Evolutionary conservation across 2,797 vertebrate genomes (phyloP), one percentile per base, ranked within the genome.

Genomic region (Cyclura pinguis): DNA sequence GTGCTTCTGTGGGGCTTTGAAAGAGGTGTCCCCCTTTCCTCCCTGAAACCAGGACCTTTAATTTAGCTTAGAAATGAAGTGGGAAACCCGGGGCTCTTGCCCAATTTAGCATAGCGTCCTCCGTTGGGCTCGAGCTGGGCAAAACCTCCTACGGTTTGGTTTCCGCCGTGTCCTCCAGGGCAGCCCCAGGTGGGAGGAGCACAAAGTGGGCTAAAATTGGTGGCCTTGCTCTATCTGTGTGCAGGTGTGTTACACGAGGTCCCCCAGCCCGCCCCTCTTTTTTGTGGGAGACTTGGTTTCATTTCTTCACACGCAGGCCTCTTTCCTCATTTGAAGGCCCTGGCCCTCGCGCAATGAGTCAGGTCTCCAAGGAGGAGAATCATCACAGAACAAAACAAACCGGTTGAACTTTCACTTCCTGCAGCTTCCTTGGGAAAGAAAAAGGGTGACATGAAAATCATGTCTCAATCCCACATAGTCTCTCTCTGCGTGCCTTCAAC

Each of bases 311-410:
- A 7, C 0, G 22, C 59, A 4, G 24, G 42, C 52, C 24, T 38
- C 67, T 90, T 90, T 90, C 85, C 85, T 82, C 89, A 76, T 87
- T 87, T 87, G 6, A 38, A 52, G 67, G 13, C 9, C 2, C 4
- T n/a, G 3, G 7, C 18, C 59, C 22, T 81, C 35, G 3, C 2
- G 0, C 35, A 59, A 42, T 90, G 84, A 90, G 29, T 90, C 84
- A 90, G 1, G 2, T 29, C 52, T 8, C n/a, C 55, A 1, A 32
- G 32, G 10, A 29, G 32, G n/a, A 74, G 4, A 1, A 18, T 16
- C 18, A 29, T 24, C 50, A 13, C 24, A 9, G 5, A 1, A 4
- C 3, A 5, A 8, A n/a, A n/a, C 2, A 10, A 8, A 2, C 47
- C 5, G 0, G 32, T 6, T 29, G 52, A 10, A 35, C 57, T 83